These are phyloP conservation scores for Ferdinandea cuprea DNA, from an alignment of 2,888 invertebrate species.

Conservation along the genomic window DNA sequence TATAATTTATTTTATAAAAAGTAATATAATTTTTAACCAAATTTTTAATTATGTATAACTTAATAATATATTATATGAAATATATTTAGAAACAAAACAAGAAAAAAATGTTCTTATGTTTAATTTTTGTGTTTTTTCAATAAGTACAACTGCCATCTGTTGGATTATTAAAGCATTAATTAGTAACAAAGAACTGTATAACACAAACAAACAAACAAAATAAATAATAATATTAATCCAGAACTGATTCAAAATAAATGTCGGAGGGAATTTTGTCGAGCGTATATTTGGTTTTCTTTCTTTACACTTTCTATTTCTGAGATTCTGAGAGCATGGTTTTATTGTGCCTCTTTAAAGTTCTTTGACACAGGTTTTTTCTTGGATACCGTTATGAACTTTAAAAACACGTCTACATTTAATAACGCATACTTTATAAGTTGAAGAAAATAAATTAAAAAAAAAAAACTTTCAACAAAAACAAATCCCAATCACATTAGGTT, in stretches of 20 bases:
- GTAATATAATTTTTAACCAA: slow-evolving; percentile 21
- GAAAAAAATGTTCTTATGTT: slow-evolving; percentile 4
- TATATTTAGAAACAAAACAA: slow-evolving; percentile 24
- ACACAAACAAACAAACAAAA: neutral
- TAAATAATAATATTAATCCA: neutral
- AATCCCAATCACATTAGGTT: slow-evolving; percentile 48
- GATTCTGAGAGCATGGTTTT: neutral
- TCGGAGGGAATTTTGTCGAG: slow-evolving; percentile 20
- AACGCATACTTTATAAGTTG: no score
- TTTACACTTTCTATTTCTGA: neutral
- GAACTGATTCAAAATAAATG: slow-evolving; percentile 25
- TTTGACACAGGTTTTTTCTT: neutral
- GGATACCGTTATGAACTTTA: no score
- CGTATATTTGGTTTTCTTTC: slow-evolving; percentile 2
- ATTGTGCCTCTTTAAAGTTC: no score
- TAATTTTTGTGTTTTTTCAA: slow-evolving; percentile 8
- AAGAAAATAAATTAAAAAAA: no score
- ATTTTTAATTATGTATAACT: slow-evolving; percentile 22
- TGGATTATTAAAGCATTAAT: slow-evolving; percentile 5
- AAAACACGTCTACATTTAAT: no score
- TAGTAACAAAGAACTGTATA: neutral
- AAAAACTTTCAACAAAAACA: neutral
- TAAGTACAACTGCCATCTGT: slow-evolving; percentile 41
- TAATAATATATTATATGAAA: slow-evolving; percentile 28
- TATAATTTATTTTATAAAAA: slow-evolving; percentile 11